These are phyloP conservation scores for Lepidotrigona ventralis DNA, from an alignment of 1,140 invertebrate species.

Conservation along the genomic window DNA sequence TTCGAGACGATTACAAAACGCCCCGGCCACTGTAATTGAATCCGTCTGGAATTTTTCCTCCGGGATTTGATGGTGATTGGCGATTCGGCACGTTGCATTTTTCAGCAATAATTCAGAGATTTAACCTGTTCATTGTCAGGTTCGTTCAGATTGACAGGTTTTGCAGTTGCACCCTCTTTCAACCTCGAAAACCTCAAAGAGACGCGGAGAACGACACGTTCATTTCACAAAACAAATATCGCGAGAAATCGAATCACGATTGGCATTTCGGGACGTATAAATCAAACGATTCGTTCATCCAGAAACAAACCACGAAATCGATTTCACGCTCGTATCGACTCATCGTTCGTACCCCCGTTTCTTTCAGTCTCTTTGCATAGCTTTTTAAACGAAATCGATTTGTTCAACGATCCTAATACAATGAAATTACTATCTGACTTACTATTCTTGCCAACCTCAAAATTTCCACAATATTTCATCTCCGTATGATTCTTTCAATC, in stretches of 20 bases:
- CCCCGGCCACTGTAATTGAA: slow-evolving; percentile 10
- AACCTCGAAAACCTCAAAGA: too few relatives aligned
- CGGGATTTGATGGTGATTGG: background rate
- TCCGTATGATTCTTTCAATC: background rate
- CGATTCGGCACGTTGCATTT: background rate
- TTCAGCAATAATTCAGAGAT: background rate
- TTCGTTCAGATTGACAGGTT: too few relatives aligned
- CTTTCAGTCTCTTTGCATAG: background rate
- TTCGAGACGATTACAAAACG: slow-evolving; percentile 9
- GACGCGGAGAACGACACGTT: background rate
- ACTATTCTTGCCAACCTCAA: background rate
- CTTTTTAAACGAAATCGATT: background rate
- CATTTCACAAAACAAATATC: background rate
- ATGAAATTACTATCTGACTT: too few relatives aligned
- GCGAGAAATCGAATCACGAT: background rate
- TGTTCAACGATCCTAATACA: background rate
- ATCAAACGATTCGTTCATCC: background rate
- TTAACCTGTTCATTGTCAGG: background rate
- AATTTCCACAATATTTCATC: background rate
- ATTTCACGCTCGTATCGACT: background rate
- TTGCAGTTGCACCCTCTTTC: too few relatives aligned
- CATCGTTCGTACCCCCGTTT: background rate
- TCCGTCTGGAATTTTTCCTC: background rate
- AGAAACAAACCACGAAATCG: background rate
- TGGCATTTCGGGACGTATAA: background rate